Evolutionary conservation across 2,113 vertebrate species (phyloP).

Genomic region (Strigops habroptila): DNA sequence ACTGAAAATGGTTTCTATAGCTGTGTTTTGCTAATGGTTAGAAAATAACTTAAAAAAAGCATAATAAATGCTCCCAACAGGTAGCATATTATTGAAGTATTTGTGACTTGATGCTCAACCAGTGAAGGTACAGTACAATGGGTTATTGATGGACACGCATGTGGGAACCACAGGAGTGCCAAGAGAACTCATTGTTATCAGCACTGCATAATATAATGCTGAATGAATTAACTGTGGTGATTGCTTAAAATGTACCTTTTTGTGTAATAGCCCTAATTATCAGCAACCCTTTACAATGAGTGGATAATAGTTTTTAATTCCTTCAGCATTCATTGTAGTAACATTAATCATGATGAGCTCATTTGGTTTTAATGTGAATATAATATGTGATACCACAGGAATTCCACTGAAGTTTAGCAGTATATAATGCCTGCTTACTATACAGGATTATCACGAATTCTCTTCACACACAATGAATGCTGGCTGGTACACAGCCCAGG

Average conservation of each 20-base stretch:
- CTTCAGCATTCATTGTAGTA: conserved; percentile 53
- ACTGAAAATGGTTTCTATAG: neutral
- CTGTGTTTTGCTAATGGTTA: neutral
- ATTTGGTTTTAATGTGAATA: conserved; percentile 64
- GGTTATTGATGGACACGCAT: conserved; percentile 23
- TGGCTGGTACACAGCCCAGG: neutral
- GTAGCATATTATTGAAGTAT: conserved; percentile 42
- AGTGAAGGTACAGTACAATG: conserved; percentile 25
- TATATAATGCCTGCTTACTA: conserved; percentile 10
- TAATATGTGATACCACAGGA: conserved; percentile 47
- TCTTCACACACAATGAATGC: neutral
- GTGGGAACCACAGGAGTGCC: conserved; percentile 42
- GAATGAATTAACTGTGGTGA: conserved; percentile 58
- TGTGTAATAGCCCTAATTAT: conserved; percentile 72
- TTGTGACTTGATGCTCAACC: conserved; percentile 44
- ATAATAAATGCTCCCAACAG: conserved; percentile 23
- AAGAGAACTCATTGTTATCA: conserved; percentile 50
- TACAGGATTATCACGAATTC: neutral
- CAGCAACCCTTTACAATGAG: conserved; percentile 63
- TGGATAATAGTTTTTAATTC: conserved; percentile 71
- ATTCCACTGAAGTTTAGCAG: conserved; percentile 36
- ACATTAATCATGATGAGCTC: conserved; percentile 67
- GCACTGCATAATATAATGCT: conserved; percentile 34
- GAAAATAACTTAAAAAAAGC: conserved; percentile 8
- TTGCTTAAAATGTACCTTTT: conserved; percentile 70